A percentile compares a stretch with the other conserved stretches of the same genome.
phyloP scores from a whole-genome alignment of 2,797 vertebrate genomes.

The Hippopotamyrus pictus region DNA sequence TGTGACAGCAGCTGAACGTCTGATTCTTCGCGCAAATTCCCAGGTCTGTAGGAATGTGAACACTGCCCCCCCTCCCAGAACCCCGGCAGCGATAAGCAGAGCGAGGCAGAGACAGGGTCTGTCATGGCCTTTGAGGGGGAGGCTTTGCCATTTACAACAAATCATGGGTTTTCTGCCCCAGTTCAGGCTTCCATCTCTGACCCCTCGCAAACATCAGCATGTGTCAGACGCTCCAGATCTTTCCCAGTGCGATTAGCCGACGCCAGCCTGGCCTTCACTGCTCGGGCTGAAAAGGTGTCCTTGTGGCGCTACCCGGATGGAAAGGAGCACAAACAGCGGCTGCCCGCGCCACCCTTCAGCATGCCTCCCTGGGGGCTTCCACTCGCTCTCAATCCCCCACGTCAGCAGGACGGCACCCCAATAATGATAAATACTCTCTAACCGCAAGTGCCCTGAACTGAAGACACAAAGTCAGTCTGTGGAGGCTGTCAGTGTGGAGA shows the following conservation, averaged over 20 bases:
- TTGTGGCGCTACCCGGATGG: not conserved
- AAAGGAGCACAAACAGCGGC: not conserved
- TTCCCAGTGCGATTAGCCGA: not conserved
- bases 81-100: conserved; percentile 21
- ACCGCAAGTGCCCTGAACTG: not conserved
- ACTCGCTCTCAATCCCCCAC: not conserved
- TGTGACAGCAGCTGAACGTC: not conserved
- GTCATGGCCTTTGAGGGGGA: not conserved
- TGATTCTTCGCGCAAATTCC: not conserved
- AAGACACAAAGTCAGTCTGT: not conserved
- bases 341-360: not conserved
- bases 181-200: not conserved
- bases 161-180: not conserved
- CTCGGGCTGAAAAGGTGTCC: not conserved
- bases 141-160: not conserved
- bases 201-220: not conserved
- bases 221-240: not conserved
- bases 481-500: not conserved
- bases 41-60: conserved; percentile 52
- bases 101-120: not conserved
- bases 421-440: not conserved
- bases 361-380: not conserved
- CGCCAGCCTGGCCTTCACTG: no score
- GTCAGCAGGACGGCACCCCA: not conserved
- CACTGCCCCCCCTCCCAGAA: conserved; percentile 46